Conservation (phyloP, 2,797 vertebrate genomes). For the Sebastes trivittatus region DNA sequence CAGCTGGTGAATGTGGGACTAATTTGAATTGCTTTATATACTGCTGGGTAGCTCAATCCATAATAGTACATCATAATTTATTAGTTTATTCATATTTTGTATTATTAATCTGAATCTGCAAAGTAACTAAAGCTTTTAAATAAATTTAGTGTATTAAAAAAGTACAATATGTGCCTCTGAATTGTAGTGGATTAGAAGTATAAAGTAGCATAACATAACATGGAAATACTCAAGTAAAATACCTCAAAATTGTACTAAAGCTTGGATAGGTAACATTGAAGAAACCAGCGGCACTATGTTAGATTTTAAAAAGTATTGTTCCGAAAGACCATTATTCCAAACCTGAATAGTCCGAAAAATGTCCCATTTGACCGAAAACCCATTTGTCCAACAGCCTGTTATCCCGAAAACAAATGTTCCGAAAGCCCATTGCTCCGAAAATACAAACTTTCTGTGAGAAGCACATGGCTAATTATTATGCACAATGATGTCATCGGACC, state of each 20-base stretch:
- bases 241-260: neutral
- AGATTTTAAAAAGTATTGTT: neutral
- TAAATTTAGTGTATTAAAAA: neutral
- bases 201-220: neutral
- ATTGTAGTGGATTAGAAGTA: neutral
- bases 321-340: too few relatives aligned
- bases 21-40: neutral
- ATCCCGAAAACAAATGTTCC: neutral
- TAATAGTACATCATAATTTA: neutral
- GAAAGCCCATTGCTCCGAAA: neutral
- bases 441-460: neutral
- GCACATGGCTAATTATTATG: neutral
- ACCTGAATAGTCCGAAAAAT: too few relatives aligned
- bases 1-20: too few relatives aligned
- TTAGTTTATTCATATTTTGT: neutral
- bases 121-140: neutral
- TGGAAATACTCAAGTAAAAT: neutral
- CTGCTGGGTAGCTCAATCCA: neutral
- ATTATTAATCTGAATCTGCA: neutral
- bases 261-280: rapidly evolving
- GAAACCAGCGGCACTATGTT: rapidly evolving
- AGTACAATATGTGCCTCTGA: neutral
- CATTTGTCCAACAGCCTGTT: too few relatives aligned
- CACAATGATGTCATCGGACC: too few relatives aligned
- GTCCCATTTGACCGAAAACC: too few relatives aligned